These are phyloP conservation scores for Numenius phaeopus DNA, from an alignment of 2,797 vertebrate genomes.

Conservation along the genomic window DNA sequence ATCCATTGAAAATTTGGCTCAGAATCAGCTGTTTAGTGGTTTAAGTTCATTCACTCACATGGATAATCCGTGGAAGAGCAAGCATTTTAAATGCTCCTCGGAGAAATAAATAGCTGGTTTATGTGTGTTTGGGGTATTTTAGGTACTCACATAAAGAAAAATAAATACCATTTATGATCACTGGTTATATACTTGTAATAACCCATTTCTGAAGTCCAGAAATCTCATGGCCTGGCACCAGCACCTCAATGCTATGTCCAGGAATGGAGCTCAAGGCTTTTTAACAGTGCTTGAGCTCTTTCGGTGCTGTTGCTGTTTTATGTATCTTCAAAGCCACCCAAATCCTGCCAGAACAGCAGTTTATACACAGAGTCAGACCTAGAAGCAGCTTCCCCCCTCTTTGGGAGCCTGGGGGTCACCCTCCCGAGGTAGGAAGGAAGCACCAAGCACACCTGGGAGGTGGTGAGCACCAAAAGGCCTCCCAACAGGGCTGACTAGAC, in stretches of 20 bases:
- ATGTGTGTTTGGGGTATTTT: conserved; percentile 1
- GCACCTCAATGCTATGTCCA: not conserved
- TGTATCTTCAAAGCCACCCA: not conserved
- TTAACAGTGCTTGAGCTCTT: not conserved
- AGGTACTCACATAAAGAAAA: conserved; percentile 29
- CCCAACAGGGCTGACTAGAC: not conserved
- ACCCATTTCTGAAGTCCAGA: not conserved
- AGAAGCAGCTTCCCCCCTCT: not conserved
- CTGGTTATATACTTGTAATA: not conserved
- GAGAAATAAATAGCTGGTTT: conserved; percentile 37
- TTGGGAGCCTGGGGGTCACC: not conserved
- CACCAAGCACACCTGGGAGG: not conserved
- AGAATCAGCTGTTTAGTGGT: conserved; percentile 35
- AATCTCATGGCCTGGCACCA: not conserved
- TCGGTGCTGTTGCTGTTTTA: not conserved
- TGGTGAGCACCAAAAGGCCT: not conserved
- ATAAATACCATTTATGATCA: not conserved
- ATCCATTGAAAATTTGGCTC: conserved; percentile 47
- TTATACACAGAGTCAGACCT: not conserved
- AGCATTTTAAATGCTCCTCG: conserved; percentile 21
- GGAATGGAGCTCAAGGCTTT: not conserved
- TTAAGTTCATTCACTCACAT: conserved; percentile 12
- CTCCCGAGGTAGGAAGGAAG: not conserved
- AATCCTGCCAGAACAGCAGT: not conserved
- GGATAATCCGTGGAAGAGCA: conserved; percentile 19